phyloP scores from a whole-genome alignment of 2,797 vertebrate species.

The Tapirus indicus region DNA sequence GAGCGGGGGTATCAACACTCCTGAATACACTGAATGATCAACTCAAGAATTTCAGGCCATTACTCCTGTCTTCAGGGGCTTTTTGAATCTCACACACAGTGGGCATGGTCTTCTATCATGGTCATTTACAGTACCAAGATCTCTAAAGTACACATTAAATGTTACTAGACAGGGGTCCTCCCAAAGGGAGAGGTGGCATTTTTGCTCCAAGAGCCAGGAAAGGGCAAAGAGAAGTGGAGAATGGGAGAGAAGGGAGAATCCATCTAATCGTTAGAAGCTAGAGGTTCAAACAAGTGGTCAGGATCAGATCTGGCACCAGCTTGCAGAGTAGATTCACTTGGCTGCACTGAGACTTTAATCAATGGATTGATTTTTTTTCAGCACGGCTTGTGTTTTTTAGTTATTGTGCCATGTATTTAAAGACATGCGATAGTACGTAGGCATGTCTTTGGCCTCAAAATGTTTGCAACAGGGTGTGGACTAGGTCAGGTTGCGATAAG shows the following conservation, averaged over 20 bases:
- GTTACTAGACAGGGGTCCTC: not conserved
- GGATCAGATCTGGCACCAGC: rapidly evolving
- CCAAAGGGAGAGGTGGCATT: not conserved
- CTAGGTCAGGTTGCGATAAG: not conserved
- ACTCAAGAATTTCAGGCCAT: not conserved
- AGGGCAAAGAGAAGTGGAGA: not conserved
- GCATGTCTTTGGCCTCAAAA: not conserved
- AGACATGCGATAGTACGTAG: not conserved
- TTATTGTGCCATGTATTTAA: not conserved
- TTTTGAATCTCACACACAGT: not conserved
- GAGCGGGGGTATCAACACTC: not conserved
- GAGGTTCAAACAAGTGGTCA: not conserved
- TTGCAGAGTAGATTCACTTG: not conserved
- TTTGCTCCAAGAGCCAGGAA: not conserved
- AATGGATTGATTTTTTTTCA: not conserved
- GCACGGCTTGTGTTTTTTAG: not conserved
- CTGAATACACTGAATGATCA: not conserved
- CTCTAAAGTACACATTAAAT: not conserved
- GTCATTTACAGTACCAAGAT: not conserved
- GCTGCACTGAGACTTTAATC: not conserved
- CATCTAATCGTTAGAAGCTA: not conserved
- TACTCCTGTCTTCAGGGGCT: not conserved
- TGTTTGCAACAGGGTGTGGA: not conserved
- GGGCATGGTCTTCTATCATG: not conserved
- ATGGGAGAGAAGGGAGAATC: too few species aligned